Evolutionary conservation across 1,140 invertebrate species (phyloP), one percentile per base, ranked within the genome.

Genomic region (Bombus balteatus): DNA sequence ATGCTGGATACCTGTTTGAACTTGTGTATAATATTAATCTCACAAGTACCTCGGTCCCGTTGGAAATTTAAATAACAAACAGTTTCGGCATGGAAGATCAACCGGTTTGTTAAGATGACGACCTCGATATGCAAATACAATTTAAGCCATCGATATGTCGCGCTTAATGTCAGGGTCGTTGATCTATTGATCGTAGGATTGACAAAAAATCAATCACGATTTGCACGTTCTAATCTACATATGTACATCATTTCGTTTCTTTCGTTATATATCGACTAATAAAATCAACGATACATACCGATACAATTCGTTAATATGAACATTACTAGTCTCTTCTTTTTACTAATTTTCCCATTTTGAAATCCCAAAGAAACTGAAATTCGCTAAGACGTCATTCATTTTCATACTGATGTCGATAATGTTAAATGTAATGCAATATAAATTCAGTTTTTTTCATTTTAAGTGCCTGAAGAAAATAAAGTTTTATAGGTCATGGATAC

Each of bases 41-140:
- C 22, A 5, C 25, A 28, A 71, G n/a, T 39, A 43, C 65, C n/a
- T 81, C 18, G 80, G 34, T 53, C 43, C 73, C 34, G 73, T 66
- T 77, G 57, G 28, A 15, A 76, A 68, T 83, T 76, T 77, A 83
- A 70, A 83, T 66, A 53, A 57, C 43, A 83, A 75, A 53, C 34
- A 83, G 41, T 74, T 73, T 62, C 57, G 53, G 39, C 13, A 34
- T 28, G 15, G 47, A 81, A 32, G 37, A 59, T 74, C 37, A 39
- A n/a, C 68, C 34, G 28, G 66, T 81, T 81, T 43, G n/a, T 62
- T 47, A 80, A 68, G 37, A 65, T 25, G n/a, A 6, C 57, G 53
- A 74, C 70, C 80, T 73, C 70, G 53, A 34, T 53, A 34, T 39
- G 53, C 25, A 62, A 53, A 73, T 34, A 39, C 39, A 18, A 81